phyloP scores from a whole-genome alignment of 2,888 invertebrate species.

The Dryadula phaetusa region DNA sequence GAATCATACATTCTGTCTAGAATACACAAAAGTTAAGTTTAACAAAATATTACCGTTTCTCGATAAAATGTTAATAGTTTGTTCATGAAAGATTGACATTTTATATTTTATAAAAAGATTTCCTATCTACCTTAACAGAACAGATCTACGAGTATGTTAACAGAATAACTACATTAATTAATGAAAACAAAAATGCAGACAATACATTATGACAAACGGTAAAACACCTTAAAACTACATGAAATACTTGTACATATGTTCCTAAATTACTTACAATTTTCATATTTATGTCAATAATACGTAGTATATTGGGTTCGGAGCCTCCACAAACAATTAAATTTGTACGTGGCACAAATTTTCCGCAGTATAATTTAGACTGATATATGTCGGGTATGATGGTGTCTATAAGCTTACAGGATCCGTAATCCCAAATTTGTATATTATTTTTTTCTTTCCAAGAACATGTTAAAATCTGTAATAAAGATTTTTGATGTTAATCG shows the following conservation, averaged over 20 bases:
- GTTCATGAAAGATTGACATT: no score
- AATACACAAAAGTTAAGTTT: neutral
- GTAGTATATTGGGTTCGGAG: constrained; percentile 83
- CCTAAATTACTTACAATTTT: constrained; percentile 77
- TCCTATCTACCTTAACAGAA: no score
- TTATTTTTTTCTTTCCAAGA: constrained; percentile 86
- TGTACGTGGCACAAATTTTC: constrained; percentile 82
- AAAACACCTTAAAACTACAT: no score
- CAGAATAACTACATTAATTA: no score
- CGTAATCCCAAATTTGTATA: constrained; percentile 87
- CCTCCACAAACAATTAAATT: constrained; percentile 86
- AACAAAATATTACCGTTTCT: no score
- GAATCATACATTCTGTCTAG: constrained; percentile 83
- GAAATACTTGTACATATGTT: no score
- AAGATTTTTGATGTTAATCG: neutral
- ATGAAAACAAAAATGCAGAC: no score
- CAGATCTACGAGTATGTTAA: no score
- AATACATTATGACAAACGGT: no score
- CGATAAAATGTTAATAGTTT: no score
- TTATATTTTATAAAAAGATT: no score
- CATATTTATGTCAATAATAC: constrained; percentile 85
- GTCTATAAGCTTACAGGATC: constrained; percentile 85
- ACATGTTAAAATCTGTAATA: constrained; percentile 85
- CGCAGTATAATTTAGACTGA: constrained; percentile 85
- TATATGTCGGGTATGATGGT: constrained; percentile 83